Evolutionary conservation across 2,888 invertebrate genomes (phyloP), one percentile per base, ranked within the genome.

Genomic region (Tipula unca): DNA sequence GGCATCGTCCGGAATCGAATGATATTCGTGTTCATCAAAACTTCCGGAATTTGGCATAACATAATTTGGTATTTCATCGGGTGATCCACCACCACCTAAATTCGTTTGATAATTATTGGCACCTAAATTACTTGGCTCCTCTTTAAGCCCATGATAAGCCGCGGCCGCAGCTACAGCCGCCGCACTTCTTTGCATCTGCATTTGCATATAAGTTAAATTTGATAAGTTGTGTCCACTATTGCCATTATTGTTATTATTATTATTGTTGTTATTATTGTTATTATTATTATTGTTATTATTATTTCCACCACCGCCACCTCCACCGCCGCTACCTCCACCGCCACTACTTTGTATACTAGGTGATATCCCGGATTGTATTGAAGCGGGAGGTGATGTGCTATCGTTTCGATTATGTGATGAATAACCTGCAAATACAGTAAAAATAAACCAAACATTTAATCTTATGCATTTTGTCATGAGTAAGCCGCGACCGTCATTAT

Each of bases 261-360:
- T 85, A 25, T 85, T 85, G 42, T 85, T 83, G 39, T 87, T 85
- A 83, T 42, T 83, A 32, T 32, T 35, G 29, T 42, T 82, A 84
- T 84, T 85, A 86, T 85, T 85, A 39, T 39, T 85, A 54, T 86
- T 85, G 39, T 86, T 85, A 85, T 85, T 85, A 29, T 85, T 85
- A 83, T 85, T 83, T 20, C 87, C 69, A 39, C 87, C 82, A 85
- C 86, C 86, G 39, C 86, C 82, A 20, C 91, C 91, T 92, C 92
- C 92, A 87, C 92, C 91, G 88, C 89, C 89, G 91, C 92, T 92
- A 14, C 87, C 87, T 17, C 86, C 86, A 0, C 86, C 86, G 8
- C 87, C 86, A 14, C 86, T 87, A 36, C 89, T 89, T 29, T 87
- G 86, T 84, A 92, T 92, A 86, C 91, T 88, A 86, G 85, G 87